phyloP scores from a whole-genome alignment of 2,888 invertebrate genomes.

The Nesidiocoris tenuis region DNA sequence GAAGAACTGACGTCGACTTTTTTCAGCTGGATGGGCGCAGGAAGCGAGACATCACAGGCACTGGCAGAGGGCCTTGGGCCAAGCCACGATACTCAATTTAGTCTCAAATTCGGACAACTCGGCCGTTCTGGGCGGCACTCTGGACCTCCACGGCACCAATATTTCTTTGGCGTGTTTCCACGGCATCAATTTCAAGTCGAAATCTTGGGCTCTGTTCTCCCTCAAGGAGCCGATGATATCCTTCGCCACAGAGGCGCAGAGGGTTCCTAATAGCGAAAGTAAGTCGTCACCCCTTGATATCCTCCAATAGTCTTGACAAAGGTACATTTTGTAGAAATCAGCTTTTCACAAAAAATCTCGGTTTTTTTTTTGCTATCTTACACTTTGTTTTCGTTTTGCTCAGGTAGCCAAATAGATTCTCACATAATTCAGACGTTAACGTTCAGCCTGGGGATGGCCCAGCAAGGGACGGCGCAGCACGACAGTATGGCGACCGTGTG shows the following conservation, averaged over 20 bases:
- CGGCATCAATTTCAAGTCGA: slow-evolving; percentile 93
- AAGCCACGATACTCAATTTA: slow-evolving; percentile 78
- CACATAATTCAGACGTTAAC: slow-evolving; percentile 88
- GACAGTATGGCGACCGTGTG: slow-evolving; percentile 94
- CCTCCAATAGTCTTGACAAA: no score
- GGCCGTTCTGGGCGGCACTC: slow-evolving; percentile 81
- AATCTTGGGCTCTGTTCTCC: slow-evolving; percentile 94
- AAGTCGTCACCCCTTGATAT: slow-evolving; percentile 51
- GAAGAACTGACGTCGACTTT: no score
- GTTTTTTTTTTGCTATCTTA: not conserved
- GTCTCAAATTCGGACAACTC: slow-evolving; percentile 63
- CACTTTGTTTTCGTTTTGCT: slow-evolving; percentile 46
- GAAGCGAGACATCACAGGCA: slow-evolving; percentile 81
- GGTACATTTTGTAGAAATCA: no score
- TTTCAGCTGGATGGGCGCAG: slow-evolving; percentile 46
- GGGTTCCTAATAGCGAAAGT: slow-evolving; percentile 70
- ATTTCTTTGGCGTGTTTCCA: slow-evolving; percentile 96
- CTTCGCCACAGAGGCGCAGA: slow-evolving; percentile 91
- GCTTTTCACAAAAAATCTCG: no score
- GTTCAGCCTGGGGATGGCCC: slow-evolving; percentile 77
- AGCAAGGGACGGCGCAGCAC: slow-evolving; percentile 61
- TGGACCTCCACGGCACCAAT: slow-evolving; percentile 85
- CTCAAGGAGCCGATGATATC: slow-evolving; percentile 88
- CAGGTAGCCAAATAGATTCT: slow-evolving; percentile 63
- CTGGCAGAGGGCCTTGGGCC: slow-evolving; percentile 86